Evolutionary conservation across 2,113 vertebrate species (phyloP), one percentile per base, ranked within the genome.

Genomic region (Fulmarus glacialis): DNA sequence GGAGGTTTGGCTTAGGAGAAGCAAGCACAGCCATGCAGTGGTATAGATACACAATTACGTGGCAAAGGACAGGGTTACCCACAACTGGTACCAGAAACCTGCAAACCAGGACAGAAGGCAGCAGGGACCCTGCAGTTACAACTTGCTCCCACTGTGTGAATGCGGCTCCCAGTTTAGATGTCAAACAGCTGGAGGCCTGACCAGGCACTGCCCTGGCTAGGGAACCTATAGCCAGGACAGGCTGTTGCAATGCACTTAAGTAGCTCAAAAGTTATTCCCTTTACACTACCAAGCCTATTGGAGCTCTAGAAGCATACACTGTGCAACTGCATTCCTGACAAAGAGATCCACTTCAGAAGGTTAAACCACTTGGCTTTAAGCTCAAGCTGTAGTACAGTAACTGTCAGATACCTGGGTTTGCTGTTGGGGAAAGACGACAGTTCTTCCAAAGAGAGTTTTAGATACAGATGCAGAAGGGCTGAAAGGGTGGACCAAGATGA

Each of bases 21-120:
- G 27, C 20, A 81, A 82, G 71, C 48, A 82, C 48, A 77, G 62
- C 23, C 5, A 0, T 16, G 24, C 52, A 71, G 38, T 6, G 42
- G 12, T 27, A 62, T 0, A 52, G 47, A 53, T 4, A 72, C 0
- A 42, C 8, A 52, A 26, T 34, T 50, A 45, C 1, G 16, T 8
- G 71, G 73, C 20, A 12, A 70, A 82, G 60, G 64, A 74, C 19
- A 68, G 8, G 8, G 29, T 26, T 47, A 58, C 23, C 32, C 38
- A 50, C 21, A 63, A 32, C 24, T 38, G 12, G 15, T 18, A 87
- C 27, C 30, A 79, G 59, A 59, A 60, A 60, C 16, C 30, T 45
- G n/a, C 8, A 48, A 5, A 53, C 27, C 27, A 30, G 40, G 47
- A 45, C 42, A 82, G n/a, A 58, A 90, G 19, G 20, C 66, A 82